Percentiles rank a stretch among this genome's conserved stretches.
Evolutionary conservation across 2,888 invertebrate species (phyloP).

Genomic region (Cephus pygmeus): DNA sequence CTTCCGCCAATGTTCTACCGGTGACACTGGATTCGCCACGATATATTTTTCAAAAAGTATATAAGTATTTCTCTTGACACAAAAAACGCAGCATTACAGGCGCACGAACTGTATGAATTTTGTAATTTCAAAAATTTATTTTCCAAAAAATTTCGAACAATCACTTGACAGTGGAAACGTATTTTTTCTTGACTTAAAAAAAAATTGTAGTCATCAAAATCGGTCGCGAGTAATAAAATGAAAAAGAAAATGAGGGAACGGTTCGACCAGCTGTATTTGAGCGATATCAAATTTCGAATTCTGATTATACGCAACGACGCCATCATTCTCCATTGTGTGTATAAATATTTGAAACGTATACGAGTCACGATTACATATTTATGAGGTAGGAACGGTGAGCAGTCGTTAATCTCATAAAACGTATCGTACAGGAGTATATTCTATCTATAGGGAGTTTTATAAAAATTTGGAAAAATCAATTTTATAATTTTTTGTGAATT

Average conservation of each 20-base stretch:
- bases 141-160: not conserved
- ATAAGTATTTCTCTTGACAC: too few species aligned
- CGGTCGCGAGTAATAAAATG: not conserved
- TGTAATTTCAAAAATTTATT: not conserved
- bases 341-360: slow-evolving; percentile 7
- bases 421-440: not conserved
- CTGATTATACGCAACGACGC: slow-evolving; percentile 58
- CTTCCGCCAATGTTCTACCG: not conserved
- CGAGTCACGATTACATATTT: not conserved
- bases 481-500: not conserved
- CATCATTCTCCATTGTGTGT: slow-evolving; percentile 16
- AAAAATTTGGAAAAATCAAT: not conserved
- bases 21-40: not conserved
- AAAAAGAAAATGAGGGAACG: not conserved
- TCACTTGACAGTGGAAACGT: not conserved
- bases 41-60: not conserved
- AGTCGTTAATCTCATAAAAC: not conserved
- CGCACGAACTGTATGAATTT: not conserved
- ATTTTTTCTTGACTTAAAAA: not conserved
- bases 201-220: not conserved
- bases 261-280: slow-evolving; percentile 20
- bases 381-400: not conserved
- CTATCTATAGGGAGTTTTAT: not conserved
- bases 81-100: not conserved
- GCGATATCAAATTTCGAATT: slow-evolving; percentile 52